Evolutionary conservation across 2,888 invertebrate genomes (phyloP).

Genomic region (Trimorus sp.): DNA sequence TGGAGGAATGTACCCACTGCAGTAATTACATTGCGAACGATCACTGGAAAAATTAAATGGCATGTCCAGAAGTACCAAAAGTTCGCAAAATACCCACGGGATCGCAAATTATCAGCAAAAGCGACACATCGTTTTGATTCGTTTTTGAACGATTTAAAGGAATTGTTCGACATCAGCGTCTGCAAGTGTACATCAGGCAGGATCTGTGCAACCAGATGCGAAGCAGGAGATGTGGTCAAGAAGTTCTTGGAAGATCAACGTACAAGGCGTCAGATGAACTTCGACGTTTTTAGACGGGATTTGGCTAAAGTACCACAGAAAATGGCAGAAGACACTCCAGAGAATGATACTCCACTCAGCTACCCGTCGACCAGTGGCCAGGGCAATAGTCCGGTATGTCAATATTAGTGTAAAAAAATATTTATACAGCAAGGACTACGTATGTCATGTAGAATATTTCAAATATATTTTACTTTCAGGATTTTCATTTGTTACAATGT

Average conservation of each 20-base stretch:
- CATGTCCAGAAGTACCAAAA: conserved; percentile 9
- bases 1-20: too few species aligned
- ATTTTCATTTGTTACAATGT: neutral
- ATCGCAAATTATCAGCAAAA: neutral
- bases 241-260: conserved; percentile 19
- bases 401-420: neutral
- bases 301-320: conserved; percentile 2
- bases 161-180: conserved; percentile 15
- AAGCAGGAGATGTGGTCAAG: neutral
- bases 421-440: neutral
- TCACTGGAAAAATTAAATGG: neutral
- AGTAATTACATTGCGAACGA: too few species aligned
- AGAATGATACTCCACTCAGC: neutral
- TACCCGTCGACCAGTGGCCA: neutral
- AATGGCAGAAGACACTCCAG: neutral
- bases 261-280: neutral
- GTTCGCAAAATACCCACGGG: neutral
- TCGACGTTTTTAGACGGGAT: neutral
- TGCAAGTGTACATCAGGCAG: conserved; percentile 2
- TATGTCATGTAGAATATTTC: neutral
- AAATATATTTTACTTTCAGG: neutral
- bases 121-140: neutral
- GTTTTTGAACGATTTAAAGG: conserved; percentile 1
- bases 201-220: neutral
- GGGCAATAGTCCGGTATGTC: conserved; percentile 4